These are phyloP conservation scores for Lasius fuliginosus DNA, from an alignment of 2,888 invertebrate species.

Conservation along the genomic window DNA sequence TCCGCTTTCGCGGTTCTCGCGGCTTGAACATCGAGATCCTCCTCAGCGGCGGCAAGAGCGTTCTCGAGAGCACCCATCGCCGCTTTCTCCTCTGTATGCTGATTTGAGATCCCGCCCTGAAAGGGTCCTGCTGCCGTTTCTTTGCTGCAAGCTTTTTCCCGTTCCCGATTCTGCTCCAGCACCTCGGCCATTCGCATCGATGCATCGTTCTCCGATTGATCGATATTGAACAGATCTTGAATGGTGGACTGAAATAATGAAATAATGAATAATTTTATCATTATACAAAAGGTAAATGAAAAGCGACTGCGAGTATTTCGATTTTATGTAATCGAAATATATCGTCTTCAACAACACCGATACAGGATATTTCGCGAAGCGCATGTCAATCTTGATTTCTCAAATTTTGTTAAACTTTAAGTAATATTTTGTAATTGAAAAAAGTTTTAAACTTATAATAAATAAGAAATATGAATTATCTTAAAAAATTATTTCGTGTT, in stretches of 20 bases:
- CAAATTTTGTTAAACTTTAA: neutral
- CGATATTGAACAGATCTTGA: conserved; percentile 95
- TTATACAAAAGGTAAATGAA: neutral
- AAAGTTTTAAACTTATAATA: neutral
- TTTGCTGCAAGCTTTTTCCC: conserved; percentile 83
- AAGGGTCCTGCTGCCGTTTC: conserved; percentile 75
- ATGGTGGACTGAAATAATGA: conserved; percentile 95
- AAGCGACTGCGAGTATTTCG: neutral
- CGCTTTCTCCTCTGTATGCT: conserved; percentile 87
- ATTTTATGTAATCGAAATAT: neutral
- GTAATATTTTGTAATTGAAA: neutral
- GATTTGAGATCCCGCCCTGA: conserved; percentile 60
- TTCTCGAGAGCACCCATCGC: conserved; percentile 91
- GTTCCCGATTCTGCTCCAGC: conserved; percentile 87
- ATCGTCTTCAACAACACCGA: neutral
- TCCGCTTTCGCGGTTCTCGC: conserved; percentile 96
- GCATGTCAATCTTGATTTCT: neutral
- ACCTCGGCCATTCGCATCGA: conserved; percentile 88
- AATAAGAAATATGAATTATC: neutral
- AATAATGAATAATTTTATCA: conserved; percentile 30
- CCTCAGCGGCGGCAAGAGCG: conserved; percentile 97
- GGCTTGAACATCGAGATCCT: conserved; percentile 97
- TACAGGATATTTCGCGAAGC: neutral
- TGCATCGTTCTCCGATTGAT: conserved; percentile 89
- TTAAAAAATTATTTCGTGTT: neutral